phyloP scores from a whole-genome alignment of 2,797 vertebrate genomes.

The Monodelphis domestica region DNA sequence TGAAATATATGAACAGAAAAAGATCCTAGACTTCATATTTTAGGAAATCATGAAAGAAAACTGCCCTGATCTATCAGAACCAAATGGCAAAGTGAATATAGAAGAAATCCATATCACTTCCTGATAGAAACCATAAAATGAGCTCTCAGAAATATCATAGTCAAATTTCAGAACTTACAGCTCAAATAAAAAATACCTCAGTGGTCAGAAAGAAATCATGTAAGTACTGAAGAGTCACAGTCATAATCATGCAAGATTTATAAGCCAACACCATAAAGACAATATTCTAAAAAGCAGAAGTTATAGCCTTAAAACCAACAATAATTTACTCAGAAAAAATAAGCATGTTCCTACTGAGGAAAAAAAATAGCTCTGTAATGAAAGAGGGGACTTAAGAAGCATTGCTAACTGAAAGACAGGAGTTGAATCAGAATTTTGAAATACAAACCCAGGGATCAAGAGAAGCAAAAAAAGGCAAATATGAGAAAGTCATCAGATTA shows the following conservation, averaged over 20 bases:
- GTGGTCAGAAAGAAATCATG: neutral
- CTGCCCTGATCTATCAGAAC: neutral
- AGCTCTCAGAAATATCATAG: neutral
- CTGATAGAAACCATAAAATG: neutral
- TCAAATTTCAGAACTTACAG: neutral
- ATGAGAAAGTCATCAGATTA: too few species aligned
- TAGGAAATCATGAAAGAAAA: neutral
- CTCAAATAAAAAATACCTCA: neutral
- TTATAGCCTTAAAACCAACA: neutral
- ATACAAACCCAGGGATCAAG: too few species aligned
- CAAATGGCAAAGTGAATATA: neutral
- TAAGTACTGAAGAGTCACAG: neutral
- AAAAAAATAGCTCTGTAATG: too few species aligned
- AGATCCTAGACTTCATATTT: neutral
- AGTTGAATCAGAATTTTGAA: too few species aligned
- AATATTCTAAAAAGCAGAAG: neutral
- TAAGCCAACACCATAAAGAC: neutral
- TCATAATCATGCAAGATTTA: neutral
- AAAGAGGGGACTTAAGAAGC: too few species aligned
- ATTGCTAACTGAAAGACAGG: too few species aligned
- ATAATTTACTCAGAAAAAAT: too few species aligned
- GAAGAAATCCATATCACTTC: neutral
- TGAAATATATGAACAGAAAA: neutral
- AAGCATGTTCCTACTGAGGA: too few species aligned
- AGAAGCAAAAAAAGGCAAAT: too few species aligned